Evolutionary conservation across 2,888 invertebrate species (phyloP), one percentile per base, ranked within the genome.

Genomic region (Boloria selene): DNA sequence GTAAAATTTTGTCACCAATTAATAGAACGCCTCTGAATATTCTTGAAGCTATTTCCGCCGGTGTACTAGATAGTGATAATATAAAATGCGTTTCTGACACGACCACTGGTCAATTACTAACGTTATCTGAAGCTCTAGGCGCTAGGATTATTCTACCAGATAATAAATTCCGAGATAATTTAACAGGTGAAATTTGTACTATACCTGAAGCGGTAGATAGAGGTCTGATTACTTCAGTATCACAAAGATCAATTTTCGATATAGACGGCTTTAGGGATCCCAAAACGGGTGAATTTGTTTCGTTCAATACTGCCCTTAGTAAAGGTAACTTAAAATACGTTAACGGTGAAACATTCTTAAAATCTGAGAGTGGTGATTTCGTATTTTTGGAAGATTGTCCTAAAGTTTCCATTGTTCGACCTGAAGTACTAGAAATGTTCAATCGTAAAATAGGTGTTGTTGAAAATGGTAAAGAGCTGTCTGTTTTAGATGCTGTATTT

Each of bases 261-360:
- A 97, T 98, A 69, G 97, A 98, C 75, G 98, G 96, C 64, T 97
- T 98, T 81, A 96, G 95, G 80, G 96, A 97, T 85, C 95, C 96
- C 0, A 94, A 95, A 77, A 96, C 96, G 59, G 95, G 95, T 47
- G 96, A 97, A 80, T 96, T 95, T 80, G 93, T 98, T 75, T 97
- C 97, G 73, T 96, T 98, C 77, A 97, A 97, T 85, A 93, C 94
- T 68, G 97, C 97, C 49, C 89, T 96, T 70, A 94, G 95, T 67
- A 96, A 95, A 78, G 96, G 96, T 72, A 93, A 96, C 79, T 93
- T 98, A 55, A 95, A 96, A 81, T 94, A 95, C 77, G 95, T 95
- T 75, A 94, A 94, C 65, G 94, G 95, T 62, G 95, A 95, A 77
- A 95, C 95, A 77, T 94, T 97, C 75, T 93, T 96, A 59, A 96